phyloP scores from a whole-genome alignment of 2,888 invertebrate genomes.

The Drosophila nr. medialis region DNA sequence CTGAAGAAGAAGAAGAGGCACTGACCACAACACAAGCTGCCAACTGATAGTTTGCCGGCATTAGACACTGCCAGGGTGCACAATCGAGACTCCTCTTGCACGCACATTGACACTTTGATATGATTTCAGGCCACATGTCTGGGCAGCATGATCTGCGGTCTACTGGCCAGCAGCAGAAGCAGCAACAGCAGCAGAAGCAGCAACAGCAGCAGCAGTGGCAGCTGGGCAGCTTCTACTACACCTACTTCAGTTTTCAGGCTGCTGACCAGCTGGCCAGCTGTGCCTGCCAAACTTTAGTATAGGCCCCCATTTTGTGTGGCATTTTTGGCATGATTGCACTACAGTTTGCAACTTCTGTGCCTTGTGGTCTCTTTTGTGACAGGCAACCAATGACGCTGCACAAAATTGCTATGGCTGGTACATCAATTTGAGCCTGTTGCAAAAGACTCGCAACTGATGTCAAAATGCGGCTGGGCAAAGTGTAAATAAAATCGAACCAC shows the following conservation, averaged over 20 bases:
- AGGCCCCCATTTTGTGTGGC: conserved; percentile 63
- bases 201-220: not conserved
- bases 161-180: no score
- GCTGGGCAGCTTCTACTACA: not conserved
- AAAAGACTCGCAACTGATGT: conserved; percentile 33
- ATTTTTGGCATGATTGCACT: conserved; percentile 61
- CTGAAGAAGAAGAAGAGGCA: conserved; percentile 26
- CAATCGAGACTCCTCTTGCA: conserved; percentile 15
- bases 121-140: conserved; percentile 51
- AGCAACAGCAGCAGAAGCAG: not conserved
- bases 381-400: conserved; percentile 64
- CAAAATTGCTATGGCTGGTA: conserved; percentile 38
- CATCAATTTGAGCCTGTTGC: conserved; percentile 32
- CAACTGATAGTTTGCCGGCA: conserved; percentile 50
- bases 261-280: conserved; percentile 26
- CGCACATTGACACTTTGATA: conserved; percentile 70
- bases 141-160: conserved; percentile 53
- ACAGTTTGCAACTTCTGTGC: conserved; percentile 61
- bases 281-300: conserved; percentile 60
- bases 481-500: conserved; percentile 56
- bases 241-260: not conserved
- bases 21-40: conserved; percentile 45
- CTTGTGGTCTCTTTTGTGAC: conserved; percentile 52
- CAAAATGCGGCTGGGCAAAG: conserved; percentile 44
- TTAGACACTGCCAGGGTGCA: conserved; percentile 4